phyloP scores from a whole-genome alignment of 92 coral and sea anemone genomes.

The Umimayanthus kanabou region DNA sequence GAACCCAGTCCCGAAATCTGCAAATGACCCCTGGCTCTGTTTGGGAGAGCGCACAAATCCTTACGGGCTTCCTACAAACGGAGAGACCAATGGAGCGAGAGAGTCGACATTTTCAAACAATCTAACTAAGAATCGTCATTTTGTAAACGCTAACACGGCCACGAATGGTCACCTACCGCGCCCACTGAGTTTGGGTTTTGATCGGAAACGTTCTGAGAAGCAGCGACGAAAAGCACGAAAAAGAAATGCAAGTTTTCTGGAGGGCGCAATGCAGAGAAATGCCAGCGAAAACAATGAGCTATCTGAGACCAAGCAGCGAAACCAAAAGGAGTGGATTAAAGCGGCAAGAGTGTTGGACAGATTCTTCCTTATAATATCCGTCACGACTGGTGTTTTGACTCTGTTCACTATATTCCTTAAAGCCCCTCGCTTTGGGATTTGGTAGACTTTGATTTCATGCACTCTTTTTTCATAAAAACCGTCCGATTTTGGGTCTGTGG shows the following conservation, averaged over 20 bases:
- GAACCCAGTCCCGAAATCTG: not conserved
- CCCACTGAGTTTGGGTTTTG: slow-evolving; percentile 23
- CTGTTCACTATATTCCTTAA: slow-evolving; percentile 39
- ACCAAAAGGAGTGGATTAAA: slow-evolving; percentile 38
- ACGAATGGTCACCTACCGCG: slow-evolving; percentile 12
- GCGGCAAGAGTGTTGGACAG: slow-evolving; percentile 39
- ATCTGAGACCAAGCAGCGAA: slow-evolving; percentile 28
- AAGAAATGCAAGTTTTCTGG: slow-evolving; percentile 13
- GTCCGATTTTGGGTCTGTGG: too few species aligned
- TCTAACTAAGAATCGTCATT: slow-evolving; percentile 13
- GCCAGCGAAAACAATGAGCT: not conserved
- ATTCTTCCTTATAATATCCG: slow-evolving; percentile 47
- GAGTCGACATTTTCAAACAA: slow-evolving; percentile 19
- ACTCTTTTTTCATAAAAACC: too few species aligned
- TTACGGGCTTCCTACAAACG: slow-evolving; percentile 8
- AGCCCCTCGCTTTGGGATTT: slow-evolving; percentile 39
- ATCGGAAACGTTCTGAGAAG: not conserved
- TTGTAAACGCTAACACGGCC: not conserved
- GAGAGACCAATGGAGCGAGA: slow-evolving; percentile 10
- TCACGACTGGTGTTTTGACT: slow-evolving; percentile 27
- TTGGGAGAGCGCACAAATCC: slow-evolving; percentile 8
- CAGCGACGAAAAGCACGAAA: not conserved
- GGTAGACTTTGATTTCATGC: not conserved
- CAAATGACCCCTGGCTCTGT: slow-evolving; percentile 33
- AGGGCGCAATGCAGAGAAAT: not conserved